phyloP scores from a whole-genome alignment of 2,888 invertebrate genomes.

The Spialia ferax region DNA sequence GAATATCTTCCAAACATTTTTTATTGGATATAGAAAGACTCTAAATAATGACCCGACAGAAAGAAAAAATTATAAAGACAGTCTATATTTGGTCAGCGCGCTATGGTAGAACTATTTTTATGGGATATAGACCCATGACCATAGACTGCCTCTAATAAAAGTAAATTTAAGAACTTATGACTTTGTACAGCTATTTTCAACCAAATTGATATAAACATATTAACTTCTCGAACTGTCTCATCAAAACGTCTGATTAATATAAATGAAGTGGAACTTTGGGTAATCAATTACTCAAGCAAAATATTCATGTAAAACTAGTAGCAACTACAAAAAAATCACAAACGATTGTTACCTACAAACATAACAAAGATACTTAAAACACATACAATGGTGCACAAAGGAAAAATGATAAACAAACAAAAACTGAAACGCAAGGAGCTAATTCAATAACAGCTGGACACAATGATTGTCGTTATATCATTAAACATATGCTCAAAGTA shows the following conservation, averaged over 20 bases:
- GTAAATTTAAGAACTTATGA: too few relatives aligned
- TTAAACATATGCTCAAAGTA: slow-evolving; percentile 78
- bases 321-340: slow-evolving; percentile 8
- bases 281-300: not conserved
- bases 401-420: slow-evolving; percentile 44
- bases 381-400: slow-evolving; percentile 33
- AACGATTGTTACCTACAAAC: not conserved
- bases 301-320: slow-evolving; percentile 16
- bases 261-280: not conserved
- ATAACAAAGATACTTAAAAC: slow-evolving; percentile 19
- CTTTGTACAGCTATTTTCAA: too few relatives aligned
- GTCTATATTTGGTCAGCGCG: too few relatives aligned
- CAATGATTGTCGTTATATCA: slow-evolving; percentile 68
- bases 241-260: not conserved
- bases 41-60: too few relatives aligned
- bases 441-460: slow-evolving; percentile 51
- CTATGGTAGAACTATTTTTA: too few relatives aligned
- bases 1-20: slow-evolving; percentile 17
- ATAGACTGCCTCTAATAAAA: too few relatives aligned
- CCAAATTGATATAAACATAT: too few relatives aligned
- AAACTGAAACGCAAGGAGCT: slow-evolving; percentile 43
- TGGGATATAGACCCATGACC: too few relatives aligned
- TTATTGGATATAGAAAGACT: slow-evolving; percentile 2
- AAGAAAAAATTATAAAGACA: too few relatives aligned
- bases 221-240: too few relatives aligned